A percentile compares a stretch with the other conserved stretches of the same genome.
phyloP scores from a whole-genome alignment of 2,113 vertebrate genomes.

The Triplophysa siluroides region DNA sequence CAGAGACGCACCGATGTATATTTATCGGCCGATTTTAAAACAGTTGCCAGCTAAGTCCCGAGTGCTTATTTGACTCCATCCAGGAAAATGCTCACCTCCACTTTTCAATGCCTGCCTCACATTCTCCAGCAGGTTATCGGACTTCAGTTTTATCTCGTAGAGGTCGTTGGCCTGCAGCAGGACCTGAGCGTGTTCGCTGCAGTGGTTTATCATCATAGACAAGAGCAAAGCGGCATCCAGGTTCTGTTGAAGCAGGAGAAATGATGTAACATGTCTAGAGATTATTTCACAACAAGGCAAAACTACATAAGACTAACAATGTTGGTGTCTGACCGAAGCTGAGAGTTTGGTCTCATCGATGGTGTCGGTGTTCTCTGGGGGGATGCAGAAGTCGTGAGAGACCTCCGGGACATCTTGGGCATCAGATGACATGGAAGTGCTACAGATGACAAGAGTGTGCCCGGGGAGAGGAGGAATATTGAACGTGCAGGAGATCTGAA shows the following conservation, averaged over 20 bases:
- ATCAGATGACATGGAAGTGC: rapidly evolving
- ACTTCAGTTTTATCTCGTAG: conserved; percentile 57
- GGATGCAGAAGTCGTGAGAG: conserved; percentile 67
- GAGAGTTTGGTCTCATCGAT: conserved; percentile 1
- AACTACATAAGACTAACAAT: background rate
- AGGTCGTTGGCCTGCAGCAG: rapidly evolving
- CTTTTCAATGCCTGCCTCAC: conserved; percentile 62
- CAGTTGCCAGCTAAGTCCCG: no score
- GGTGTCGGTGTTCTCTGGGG: conserved; percentile 34
- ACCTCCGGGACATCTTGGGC: rapidly evolving
- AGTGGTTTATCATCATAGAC: conserved; percentile 70
- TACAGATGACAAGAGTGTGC: conserved; percentile 74
- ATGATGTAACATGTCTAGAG: background rate
- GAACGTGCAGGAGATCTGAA: conserved; percentile 80
- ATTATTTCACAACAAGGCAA: background rate
- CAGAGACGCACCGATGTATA: no score
- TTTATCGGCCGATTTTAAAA: no score
- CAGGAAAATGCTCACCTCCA: conserved; percentile 62
- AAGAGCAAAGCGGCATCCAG: conserved; percentile 72
- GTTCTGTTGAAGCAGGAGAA: conserved; percentile 51
- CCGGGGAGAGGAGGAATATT: conserved; percentile 83
- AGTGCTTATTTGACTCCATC: no score
- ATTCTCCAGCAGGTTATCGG: conserved; percentile 74
- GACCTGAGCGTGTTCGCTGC: conserved; percentile 71
- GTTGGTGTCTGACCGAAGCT: conserved; percentile 55